phyloP scores from a whole-genome alignment of 1,140 invertebrate species.

The Drosophila nigromelanica region DNA sequence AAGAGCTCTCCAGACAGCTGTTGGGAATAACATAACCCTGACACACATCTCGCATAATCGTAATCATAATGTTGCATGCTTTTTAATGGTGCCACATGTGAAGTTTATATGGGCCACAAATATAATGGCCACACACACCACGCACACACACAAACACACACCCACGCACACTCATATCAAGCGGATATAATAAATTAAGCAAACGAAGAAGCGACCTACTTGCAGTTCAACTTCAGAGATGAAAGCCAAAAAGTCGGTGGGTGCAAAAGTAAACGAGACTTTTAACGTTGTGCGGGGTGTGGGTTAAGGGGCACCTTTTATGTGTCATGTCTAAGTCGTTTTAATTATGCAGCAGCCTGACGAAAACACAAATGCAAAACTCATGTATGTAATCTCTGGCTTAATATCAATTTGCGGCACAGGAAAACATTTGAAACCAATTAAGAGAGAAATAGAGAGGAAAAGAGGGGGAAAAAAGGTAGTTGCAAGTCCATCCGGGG shows the following conservation, averaged over 20 bases:
- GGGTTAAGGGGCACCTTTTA: conserved; percentile 38
- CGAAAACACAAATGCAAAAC: conserved; percentile 70
- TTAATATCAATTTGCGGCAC: conserved; percentile 43
- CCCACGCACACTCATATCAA: conserved; percentile 41
- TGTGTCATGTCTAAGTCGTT: conserved; percentile 44
- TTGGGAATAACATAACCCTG: conserved; percentile 33
- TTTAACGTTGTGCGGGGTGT: background rate
- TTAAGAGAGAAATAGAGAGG: conserved; percentile 35
- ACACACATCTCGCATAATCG: conserved; percentile 57
- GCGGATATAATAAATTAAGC: conserved; percentile 79
- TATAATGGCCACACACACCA: conserved; percentile 56
- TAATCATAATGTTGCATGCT: conserved; percentile 70
- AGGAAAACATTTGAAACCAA: conserved; percentile 71
- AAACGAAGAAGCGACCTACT: conserved; percentile 33
- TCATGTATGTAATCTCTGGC: conserved; percentile 48
- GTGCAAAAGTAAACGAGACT: conserved; percentile 44
- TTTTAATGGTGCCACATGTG: conserved; percentile 67
- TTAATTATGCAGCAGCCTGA: conserved; percentile 60
- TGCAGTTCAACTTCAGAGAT: conserved; percentile 33
- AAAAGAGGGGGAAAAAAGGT: background rate
- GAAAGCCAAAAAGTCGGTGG: conserved; percentile 45
- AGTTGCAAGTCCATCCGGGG: conserved; percentile 42
- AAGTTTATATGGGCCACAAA: conserved; percentile 66
- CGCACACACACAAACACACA: conserved; percentile 40
- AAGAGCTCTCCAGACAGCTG: background rate